Base-by-base conservation (phyloP, 1,140 invertebrate species). In the Bombyx mandarina region DNA sequence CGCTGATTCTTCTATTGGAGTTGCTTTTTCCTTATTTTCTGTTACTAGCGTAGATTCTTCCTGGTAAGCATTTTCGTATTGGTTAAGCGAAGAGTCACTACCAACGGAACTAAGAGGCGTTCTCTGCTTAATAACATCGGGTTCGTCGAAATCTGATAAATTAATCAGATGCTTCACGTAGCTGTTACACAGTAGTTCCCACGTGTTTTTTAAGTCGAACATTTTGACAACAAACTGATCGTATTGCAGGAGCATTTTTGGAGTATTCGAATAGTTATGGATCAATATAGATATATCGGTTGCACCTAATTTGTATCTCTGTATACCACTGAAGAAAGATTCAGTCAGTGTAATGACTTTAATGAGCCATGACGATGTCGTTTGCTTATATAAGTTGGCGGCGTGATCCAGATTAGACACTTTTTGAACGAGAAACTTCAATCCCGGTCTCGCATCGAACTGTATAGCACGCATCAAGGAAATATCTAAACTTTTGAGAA, bases 371-470 rank as follows among this genome's bases (percentile, higher is more conserved):
- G 95, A 94, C 3, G 95, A 94, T 42, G 95, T 95, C n/a, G 96
- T 95, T 84, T 97, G 96, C 61, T 94, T 94, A 75, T 98, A 98
- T 12, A 98, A 83, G 88, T 98, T 98, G 1, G 96, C 96, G 8
- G 96, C 95, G 67, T 95, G 91, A 46, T 94, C 93, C 56, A 97
- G 90, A 69, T 94, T 94, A 0, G 94, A 95, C 0, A 98, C 96
- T 89, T 98, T 98, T 82, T 98, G 96, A 50, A 97, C 92, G 6
- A 98, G 89, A 79, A 98, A 98, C 79, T 98, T 98, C 7, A 98
- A 84, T 0, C 96, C 96, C 0, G 97, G 96, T 18, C 96, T 90
- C 7, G 91, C 89, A 78, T 98, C 96, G 80, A 98, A 98, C 68
- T 95, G 94, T 69, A 93, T 89, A 0, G 96, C 93, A 45, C 94